Conservation (phyloP, 2,797 vertebrate species). For the Poecilia wingei region DNA sequence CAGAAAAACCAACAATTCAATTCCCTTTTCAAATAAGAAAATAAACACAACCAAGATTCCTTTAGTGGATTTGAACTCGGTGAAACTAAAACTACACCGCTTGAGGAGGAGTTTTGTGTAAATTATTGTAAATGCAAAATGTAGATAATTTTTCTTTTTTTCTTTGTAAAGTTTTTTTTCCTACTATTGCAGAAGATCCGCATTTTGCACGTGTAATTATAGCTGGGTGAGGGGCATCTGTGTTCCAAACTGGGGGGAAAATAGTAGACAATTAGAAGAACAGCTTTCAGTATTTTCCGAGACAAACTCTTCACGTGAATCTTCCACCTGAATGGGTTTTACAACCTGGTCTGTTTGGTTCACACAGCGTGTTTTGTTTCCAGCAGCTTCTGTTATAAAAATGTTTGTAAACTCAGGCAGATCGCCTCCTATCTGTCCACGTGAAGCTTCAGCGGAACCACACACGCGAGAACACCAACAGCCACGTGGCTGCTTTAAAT, state of each 20-base stretch:
- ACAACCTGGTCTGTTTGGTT: neutral
- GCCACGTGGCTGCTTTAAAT: neutral
- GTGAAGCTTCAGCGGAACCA: constrained; percentile 36
- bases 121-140: too few relatives aligned
- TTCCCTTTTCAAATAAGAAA: too few relatives aligned
- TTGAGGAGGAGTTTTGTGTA: too few relatives aligned
- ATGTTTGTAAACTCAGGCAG: constrained; percentile 35
- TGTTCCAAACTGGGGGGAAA: too few relatives aligned
- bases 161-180: too few relatives aligned
- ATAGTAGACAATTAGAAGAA: neutral
- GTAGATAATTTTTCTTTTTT: too few relatives aligned
- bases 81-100: too few relatives aligned
- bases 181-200: neutral
- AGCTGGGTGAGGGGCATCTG: neutral
- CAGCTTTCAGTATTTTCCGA: neutral
- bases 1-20: too few relatives aligned
- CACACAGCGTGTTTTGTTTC: neutral
- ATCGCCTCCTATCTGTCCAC: constrained; percentile 30
- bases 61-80: too few relatives aligned
- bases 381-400: neutral
- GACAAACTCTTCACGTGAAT: neutral
- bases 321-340: neutral
- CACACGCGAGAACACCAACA: fast-evolving
- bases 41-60: too few relatives aligned
- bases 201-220: neutral